A percentile compares a stretch with the other conserved stretches of the same genome.
Conservation (phyloP, 1,140 invertebrate genomes). For the Centruroides sculpturatus region DNA sequence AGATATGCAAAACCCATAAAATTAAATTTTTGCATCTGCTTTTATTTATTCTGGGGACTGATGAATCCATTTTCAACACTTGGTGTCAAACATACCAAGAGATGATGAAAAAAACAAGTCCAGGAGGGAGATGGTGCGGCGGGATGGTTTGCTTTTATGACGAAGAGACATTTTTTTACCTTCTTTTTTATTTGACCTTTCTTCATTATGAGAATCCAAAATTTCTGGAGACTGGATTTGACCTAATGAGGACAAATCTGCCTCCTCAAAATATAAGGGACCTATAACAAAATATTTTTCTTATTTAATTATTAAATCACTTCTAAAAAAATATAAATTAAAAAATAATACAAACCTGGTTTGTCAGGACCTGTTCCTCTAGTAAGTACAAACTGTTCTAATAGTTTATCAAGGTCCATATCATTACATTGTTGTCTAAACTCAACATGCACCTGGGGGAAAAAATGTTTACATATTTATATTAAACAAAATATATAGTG, state of each 20-base stretch:
- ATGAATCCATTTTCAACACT: too few relatives aligned
- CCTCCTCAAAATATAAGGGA: constrained; percentile 39
- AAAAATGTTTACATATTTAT: constrained; percentile 3
- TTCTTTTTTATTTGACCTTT: constrained; percentile 37
- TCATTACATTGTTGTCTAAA: constrained; percentile 79
- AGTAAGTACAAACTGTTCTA: constrained; percentile 75
- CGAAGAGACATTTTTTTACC: constrained; percentile 26
- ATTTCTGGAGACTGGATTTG: constrained; percentile 25
- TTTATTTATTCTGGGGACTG: too few relatives aligned
- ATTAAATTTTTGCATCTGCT: too few relatives aligned
- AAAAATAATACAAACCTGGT: constrained; percentile 45
- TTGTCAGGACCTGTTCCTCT: constrained; percentile 84
- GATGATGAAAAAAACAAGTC: constrained; percentile 18
- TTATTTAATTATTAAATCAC: neutral
- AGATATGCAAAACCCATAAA: too few relatives aligned
- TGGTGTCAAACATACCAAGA: constrained; percentile 10
- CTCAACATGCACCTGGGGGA: constrained; percentile 62
- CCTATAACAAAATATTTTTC: constrained; percentile 23
- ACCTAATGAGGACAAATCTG: constrained; percentile 28
- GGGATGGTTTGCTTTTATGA: constrained; percentile 50
- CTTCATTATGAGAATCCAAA: constrained; percentile 27
- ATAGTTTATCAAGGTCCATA: constrained; percentile 75
- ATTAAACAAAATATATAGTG: too few relatives aligned
- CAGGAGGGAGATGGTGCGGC: constrained; percentile 79
- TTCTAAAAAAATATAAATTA: constrained; percentile 3